Conservation (phyloP, 2,888 invertebrate species). For the Frankliniella fusca region DNA sequence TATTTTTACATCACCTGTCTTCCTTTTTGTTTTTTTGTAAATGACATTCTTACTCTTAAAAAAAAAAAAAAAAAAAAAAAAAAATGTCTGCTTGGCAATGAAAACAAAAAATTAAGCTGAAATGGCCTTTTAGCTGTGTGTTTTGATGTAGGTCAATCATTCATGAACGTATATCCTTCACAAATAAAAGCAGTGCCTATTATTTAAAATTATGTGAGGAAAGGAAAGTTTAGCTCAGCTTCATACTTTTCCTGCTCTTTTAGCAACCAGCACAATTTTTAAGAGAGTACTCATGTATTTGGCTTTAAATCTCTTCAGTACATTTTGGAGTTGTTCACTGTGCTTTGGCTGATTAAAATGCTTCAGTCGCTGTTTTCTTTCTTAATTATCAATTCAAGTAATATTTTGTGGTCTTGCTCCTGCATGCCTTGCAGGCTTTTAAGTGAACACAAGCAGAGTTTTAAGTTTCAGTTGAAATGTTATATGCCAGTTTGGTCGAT, state of each 20-base stretch:
- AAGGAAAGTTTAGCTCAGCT: no score
- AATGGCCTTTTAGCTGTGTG: no score
- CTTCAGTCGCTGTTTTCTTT: not conserved
- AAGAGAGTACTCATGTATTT: not conserved
- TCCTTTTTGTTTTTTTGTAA: not conserved
- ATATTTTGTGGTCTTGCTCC: not conserved
- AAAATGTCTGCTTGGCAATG: no score
- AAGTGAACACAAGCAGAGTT: not conserved
- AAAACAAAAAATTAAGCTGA: no score
- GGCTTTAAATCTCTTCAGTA: not conserved
- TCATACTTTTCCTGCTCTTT: not conserved
- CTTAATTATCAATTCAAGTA: not conserved
- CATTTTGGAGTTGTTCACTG: not conserved
- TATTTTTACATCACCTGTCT: not conserved
- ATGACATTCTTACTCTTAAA: not conserved
- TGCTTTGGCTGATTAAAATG: slow-evolving; percentile 19
- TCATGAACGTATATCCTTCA: no score
- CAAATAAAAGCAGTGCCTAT: no score
- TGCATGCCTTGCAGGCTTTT: not conserved
- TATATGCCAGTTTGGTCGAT: no score
- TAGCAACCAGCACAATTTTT: not conserved
- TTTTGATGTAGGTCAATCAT: no score
- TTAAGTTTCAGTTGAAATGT: no score
- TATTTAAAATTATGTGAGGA: no score
- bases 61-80: no score